Evolutionary conservation across 2,888 invertebrate genomes (phyloP).

Genomic region (Euplagia quadripunctaria): DNA sequence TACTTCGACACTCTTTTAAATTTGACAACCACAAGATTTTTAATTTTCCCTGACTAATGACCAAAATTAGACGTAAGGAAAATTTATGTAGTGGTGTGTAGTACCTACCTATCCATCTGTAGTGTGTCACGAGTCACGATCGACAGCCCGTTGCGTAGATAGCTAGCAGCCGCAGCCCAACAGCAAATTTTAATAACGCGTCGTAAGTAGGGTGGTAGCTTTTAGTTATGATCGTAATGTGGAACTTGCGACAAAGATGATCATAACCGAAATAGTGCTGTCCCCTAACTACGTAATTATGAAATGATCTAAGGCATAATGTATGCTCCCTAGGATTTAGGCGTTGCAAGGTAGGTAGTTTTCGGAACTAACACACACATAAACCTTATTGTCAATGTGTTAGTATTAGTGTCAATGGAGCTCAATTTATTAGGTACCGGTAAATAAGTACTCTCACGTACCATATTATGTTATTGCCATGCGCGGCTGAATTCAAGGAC

Average conservation of each 20-base stretch:
- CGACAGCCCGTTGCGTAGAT: not conserved
- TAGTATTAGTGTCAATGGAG: not conserved
- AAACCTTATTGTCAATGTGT: not conserved
- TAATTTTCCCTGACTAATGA: not conserved
- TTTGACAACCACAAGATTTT: no score
- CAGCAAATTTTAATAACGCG: not conserved
- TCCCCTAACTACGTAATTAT: no score
- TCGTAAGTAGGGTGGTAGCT: not conserved
- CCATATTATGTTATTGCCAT: not conserved
- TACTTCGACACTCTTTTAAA: no score
- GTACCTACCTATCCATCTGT: not conserved
- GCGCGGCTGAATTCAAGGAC: conserved; percentile 9
- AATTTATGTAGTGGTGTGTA: not conserved
- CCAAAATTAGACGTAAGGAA: not conserved
- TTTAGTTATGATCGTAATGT: not conserved
- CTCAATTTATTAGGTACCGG: not conserved
- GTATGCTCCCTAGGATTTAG: no score
- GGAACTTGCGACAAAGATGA: not conserved
- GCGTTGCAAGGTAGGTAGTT: not conserved
- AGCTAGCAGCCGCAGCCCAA: not conserved
- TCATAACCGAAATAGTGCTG: not conserved
- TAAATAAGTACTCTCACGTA: not conserved
- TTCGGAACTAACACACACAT: not conserved
- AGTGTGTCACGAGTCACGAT: no score
- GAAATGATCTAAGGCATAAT: no score